phyloP scores from a whole-genome alignment of 2,797 vertebrate genomes.

The Pseudochirops cupreus region DNA sequence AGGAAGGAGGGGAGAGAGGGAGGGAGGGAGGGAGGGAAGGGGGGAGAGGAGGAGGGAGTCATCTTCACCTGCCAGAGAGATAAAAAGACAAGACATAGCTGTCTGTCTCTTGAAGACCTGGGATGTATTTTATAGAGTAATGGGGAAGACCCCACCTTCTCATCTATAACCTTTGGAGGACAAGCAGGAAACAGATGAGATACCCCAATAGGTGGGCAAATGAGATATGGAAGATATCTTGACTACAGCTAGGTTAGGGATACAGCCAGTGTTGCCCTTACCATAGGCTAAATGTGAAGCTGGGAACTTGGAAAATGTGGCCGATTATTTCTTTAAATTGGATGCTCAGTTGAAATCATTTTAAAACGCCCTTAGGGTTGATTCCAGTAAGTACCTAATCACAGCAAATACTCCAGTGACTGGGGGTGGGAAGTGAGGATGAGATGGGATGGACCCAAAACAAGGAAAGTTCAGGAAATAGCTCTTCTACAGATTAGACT shows the following conservation, averaged over 20 bases:
- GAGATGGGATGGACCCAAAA: not conserved
- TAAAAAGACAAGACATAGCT: not conserved
- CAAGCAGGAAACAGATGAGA: not conserved
- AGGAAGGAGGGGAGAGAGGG: not conserved
- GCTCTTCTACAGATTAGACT: not conserved
- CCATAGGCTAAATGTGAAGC: not conserved
- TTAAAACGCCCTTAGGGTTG: not conserved
- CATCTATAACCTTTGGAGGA: not conserved
- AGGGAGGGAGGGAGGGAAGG: not conserved
- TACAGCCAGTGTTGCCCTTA: not conserved
- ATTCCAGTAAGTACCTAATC: not conserved
- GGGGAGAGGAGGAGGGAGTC: not conserved
- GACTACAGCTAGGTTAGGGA: not conserved
- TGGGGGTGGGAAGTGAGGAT: not conserved
- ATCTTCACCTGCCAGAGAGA: constrained; percentile 7
- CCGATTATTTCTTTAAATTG: not conserved
- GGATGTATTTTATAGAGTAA: not conserved
- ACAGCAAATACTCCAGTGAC: not conserved
- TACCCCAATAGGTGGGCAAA: not conserved
- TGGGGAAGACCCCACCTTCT: not conserved
- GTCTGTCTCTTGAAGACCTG: not conserved
- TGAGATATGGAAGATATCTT: not conserved
- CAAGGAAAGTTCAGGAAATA: not conserved
- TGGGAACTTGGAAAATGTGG: not conserved
- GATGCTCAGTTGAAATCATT: not conserved